These are phyloP conservation scores for Pardalotus punctatus DNA, from an alignment of 2,113 vertebrate genomes.

Conservation along the genomic window DNA sequence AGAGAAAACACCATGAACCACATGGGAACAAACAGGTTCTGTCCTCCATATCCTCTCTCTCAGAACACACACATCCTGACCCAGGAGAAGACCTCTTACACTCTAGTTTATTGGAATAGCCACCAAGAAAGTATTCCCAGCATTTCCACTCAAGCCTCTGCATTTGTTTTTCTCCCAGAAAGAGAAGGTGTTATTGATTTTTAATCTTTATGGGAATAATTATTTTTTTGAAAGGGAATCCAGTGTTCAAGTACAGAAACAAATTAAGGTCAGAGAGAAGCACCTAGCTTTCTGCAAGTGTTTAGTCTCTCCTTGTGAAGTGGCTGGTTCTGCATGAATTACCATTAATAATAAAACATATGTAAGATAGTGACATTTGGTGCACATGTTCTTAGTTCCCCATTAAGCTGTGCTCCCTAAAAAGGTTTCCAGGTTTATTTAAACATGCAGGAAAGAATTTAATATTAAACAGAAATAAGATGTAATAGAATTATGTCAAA, in stretches of 20 bases:
- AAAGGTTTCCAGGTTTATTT: slow-evolving; percentile 68
- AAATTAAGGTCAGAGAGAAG: slow-evolving; percentile 60
- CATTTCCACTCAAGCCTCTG: not conserved
- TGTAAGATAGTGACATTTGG: slow-evolving; percentile 5
- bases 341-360: slow-evolving; percentile 40
- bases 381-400: not conserved
- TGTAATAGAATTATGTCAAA: slow-evolving; percentile 71
- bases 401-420: slow-evolving; percentile 20
- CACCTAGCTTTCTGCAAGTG: slow-evolving; percentile 29
- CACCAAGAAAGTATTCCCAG: not conserved
- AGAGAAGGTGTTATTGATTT: slow-evolving; percentile 20
- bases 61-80: not conserved
- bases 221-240: slow-evolving; percentile 50
- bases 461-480: slow-evolving; percentile 72
- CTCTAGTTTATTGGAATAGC: not conserved
- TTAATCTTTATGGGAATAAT: slow-evolving; percentile 53
- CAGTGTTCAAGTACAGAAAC: slow-evolving; percentile 43
- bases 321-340: slow-evolving; percentile 33
- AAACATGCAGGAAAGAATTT: slow-evolving; percentile 61
- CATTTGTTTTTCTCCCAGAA: slow-evolving; percentile 24
- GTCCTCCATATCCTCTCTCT: not conserved
- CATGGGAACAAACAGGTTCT: not conserved
- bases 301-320: slow-evolving; percentile 33
- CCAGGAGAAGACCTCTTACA: not conserved
- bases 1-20: not conserved